Conservation (phyloP, 2,888 invertebrate species). For the Apamea sordens region DNA sequence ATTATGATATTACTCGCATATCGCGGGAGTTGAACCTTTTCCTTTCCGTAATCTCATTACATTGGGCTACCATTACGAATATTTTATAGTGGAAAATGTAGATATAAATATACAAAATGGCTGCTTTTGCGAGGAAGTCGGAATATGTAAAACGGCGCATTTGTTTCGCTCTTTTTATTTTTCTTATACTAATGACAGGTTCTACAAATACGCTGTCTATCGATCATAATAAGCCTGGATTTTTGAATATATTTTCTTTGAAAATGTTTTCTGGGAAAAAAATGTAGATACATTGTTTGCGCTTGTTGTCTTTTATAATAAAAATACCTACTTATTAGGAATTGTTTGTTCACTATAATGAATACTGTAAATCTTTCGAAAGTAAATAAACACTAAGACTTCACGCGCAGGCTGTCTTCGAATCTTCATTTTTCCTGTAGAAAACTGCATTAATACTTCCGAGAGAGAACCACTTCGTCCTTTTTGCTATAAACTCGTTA, state of each 20-base stretch:
- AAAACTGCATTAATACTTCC: not conserved
- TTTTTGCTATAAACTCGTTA: constrained; percentile 49
- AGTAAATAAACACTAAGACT: not conserved
- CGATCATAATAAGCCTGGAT: not conserved
- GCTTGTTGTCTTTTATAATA: not conserved
- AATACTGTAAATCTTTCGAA: not conserved
- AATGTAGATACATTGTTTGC: not conserved
- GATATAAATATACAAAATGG: constrained; percentile 5
- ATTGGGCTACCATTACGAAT: constrained; percentile 30
- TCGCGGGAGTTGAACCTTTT: not conserved
- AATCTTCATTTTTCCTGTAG: not conserved
- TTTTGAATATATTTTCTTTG: not conserved
- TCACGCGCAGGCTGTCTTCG: not conserved
- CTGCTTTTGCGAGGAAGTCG: not conserved
- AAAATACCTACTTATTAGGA: not conserved
- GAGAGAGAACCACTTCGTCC: constrained; percentile 10
- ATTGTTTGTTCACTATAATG: not conserved
- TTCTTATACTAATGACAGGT: not conserved
- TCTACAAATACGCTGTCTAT: not conserved
- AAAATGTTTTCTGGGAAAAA: not conserved
- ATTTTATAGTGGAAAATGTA: constrained; percentile 31
- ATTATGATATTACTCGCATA: constrained; percentile 33
- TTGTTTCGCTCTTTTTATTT: not conserved
- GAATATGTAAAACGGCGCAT: not conserved
- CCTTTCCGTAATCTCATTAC: constrained; percentile 28